A percentile compares a stretch with the other conserved stretches of the same genome.
phyloP scores from a whole-genome alignment of 2,888 invertebrate species.

The Drosophila mayaguana region DNA sequence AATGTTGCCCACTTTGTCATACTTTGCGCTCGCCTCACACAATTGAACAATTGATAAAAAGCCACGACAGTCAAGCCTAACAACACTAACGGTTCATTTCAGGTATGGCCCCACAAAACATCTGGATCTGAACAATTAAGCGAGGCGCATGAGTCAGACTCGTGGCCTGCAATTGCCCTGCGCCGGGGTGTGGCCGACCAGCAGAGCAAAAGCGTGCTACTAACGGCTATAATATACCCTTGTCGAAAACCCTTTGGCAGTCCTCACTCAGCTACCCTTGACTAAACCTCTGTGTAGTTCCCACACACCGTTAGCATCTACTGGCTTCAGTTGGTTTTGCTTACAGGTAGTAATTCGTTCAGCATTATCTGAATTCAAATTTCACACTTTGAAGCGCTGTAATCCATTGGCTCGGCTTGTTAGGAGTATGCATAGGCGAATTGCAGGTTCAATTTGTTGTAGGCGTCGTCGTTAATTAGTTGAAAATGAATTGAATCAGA shows the following conservation, averaged over 20 bases:
- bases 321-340: no score
- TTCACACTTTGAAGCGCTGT: constrained; percentile 1
- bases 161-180: constrained; percentile 17
- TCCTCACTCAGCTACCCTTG: background rate
- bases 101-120: constrained; percentile 23
- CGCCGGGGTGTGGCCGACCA: constrained; percentile 17
- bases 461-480: background rate
- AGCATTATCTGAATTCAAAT: background rate
- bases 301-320: background rate
- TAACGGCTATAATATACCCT: background rate
- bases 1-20: constrained; percentile 82
- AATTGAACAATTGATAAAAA: constrained; percentile 71
- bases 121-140: constrained; percentile 31
- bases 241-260: background rate
- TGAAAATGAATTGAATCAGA: background rate
- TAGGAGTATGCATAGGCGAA: constrained; percentile 8
- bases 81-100: constrained; percentile 48
- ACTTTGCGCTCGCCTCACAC: constrained; percentile 69
- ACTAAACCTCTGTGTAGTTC: background rate
- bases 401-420: constrained; percentile 31
- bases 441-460: constrained; percentile 10
- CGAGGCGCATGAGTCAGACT: constrained; percentile 35
- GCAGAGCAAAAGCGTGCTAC: no score
- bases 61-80: constrained; percentile 15
- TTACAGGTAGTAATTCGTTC: background rate